phyloP scores from a whole-genome alignment of 1,140 invertebrate genomes.

The Mya arenaria region DNA sequence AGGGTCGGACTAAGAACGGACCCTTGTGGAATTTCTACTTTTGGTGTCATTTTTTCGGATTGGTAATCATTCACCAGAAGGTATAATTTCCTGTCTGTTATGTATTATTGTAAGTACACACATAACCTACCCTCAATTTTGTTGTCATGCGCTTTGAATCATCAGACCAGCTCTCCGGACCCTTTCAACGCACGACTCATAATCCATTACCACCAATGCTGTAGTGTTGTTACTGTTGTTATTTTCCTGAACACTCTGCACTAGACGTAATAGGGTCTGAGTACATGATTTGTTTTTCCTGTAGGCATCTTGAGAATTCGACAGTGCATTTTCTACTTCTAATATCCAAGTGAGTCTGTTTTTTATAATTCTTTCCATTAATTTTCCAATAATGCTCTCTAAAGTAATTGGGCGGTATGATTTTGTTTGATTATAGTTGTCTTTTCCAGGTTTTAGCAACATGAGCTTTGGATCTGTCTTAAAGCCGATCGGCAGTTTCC shows the following conservation, averaged over 20 bases:
- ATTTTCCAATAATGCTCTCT: conserved; percentile 1
- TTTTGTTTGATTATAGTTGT: neutral
- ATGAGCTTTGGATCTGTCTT: neutral
- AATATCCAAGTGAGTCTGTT: conserved; percentile 1
- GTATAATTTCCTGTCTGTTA: conserved; percentile 3
- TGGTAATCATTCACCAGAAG: neutral
- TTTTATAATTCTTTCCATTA: neutral
- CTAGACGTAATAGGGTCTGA: neutral
- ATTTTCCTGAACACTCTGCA: neutral
- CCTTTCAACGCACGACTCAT: conserved; percentile 21
- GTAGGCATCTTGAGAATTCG: neutral
- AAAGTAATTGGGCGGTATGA: conserved; percentile 3
- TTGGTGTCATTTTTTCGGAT: conserved; percentile 4
- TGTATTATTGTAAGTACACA: neutral
- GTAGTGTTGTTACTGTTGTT: neutral
- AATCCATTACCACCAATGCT: neutral
- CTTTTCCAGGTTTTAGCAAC: neutral
- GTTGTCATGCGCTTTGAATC: neutral
- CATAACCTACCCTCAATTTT: neutral
- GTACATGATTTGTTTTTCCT: neutral
- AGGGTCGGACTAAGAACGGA: conserved; percentile 9
- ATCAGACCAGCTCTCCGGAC: neutral
- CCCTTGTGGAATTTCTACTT: conserved; percentile 21
- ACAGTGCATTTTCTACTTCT: neutral
- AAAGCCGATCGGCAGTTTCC: neutral